Evolutionary conservation across 2,888 invertebrate genomes (phyloP).

Genomic region (Diogma glabrata): DNA sequence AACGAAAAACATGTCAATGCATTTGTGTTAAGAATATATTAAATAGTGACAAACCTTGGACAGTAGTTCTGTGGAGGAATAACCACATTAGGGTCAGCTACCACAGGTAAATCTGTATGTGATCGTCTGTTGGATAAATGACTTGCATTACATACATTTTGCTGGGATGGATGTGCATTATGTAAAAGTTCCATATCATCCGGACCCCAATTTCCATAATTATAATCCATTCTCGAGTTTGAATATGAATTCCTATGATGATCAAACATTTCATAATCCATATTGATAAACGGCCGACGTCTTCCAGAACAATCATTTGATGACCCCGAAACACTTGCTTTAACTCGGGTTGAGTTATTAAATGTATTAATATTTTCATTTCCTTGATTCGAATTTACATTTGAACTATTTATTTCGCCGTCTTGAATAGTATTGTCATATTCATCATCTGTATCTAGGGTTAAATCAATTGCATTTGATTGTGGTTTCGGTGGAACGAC

Average conservation of each 20-base stretch:
- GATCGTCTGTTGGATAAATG: neutral
- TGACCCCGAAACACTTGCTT: conserved; percentile 1
- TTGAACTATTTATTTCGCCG: neutral
- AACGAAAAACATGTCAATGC: too few species aligned
- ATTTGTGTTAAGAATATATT: too few species aligned
- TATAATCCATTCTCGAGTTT: too few species aligned
- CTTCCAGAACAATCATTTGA: too few species aligned
- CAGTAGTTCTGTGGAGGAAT: conserved; percentile 5
- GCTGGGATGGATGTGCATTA: neutral
- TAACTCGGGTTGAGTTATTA: neutral
- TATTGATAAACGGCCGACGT: conserved; percentile 6
- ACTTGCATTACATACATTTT: too few species aligned
- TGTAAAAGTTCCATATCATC: conserved; percentile 1
- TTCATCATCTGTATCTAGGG: conserved; percentile 45
- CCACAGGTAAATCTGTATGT: neutral
- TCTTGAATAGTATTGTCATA: too few species aligned
- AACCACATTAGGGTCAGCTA: conserved; percentile 5
- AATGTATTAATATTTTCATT: neutral
- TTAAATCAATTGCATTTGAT: conserved; percentile 42
- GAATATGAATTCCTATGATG: too few species aligned
- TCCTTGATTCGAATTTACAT: neutral
- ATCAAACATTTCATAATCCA: conserved; percentile 3
- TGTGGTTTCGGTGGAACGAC: conserved; percentile 33
- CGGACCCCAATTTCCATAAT: too few species aligned
- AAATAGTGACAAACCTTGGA: too few species aligned